These are phyloP conservation scores for Rhyzopertha dominica DNA, from an alignment of 1,140 invertebrate species.

Conservation along the genomic window DNA sequence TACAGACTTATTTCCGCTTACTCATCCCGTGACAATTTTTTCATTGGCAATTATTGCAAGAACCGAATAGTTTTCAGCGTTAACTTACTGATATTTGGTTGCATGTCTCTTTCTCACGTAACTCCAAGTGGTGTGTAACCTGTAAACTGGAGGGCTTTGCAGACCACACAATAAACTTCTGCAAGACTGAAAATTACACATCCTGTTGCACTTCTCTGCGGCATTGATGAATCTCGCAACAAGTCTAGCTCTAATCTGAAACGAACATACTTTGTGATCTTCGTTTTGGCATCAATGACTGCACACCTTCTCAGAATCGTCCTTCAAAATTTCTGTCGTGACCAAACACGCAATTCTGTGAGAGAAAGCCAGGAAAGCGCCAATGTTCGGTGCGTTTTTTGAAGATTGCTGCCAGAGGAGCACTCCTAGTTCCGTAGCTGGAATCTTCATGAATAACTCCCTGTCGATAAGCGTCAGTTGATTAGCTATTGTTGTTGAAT, in stretches of 20 bases:
- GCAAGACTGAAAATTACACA: conserved; percentile 54
- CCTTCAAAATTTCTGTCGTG: conserved; percentile 48
- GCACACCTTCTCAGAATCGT: conserved; percentile 39
- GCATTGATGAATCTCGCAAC: conserved; percentile 51
- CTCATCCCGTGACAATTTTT: too few species aligned
- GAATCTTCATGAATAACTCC: conserved; percentile 51
- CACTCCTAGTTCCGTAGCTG: conserved; percentile 44
- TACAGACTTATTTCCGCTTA: too few species aligned
- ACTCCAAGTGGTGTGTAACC: conserved; percentile 49
- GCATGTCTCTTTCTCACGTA: conserved; percentile 50
- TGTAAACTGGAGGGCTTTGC: conserved; percentile 51
- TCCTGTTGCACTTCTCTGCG: conserved; percentile 49
- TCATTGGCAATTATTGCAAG: too few species aligned
- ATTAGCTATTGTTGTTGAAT: conserved; percentile 48
- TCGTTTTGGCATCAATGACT: background rate
- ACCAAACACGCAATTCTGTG: conserved; percentile 51
- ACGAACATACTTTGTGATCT: conserved; percentile 6
- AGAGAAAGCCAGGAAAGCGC: conserved; percentile 50
- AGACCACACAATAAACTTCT: conserved; percentile 51
- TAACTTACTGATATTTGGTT: conserved; percentile 50
- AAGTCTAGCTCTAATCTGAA: conserved; percentile 48
- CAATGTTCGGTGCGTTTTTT: conserved; percentile 50
- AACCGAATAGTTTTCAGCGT: background rate
- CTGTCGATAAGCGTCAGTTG: conserved; percentile 53
- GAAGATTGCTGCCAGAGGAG: conserved; percentile 46